Evolutionary conservation across 2,797 vertebrate species (phyloP).

Genomic region (Molossus alvarezi): DNA sequence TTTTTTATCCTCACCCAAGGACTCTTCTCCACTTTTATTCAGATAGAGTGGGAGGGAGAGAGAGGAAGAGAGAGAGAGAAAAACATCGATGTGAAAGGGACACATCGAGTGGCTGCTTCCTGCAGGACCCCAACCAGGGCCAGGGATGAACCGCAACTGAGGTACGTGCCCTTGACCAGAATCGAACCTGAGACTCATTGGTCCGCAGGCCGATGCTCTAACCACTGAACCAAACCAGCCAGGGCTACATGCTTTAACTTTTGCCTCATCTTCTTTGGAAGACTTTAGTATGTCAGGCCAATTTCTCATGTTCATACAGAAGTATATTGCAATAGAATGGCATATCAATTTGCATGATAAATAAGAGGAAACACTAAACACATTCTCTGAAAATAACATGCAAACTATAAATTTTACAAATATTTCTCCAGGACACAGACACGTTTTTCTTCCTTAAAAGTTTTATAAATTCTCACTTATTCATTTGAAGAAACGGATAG

Average conservation of each 20-base stretch:
- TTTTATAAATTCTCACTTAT: background rate
- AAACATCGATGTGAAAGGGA: too few relatives aligned
- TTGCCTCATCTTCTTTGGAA: background rate
- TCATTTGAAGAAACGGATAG: constrained; percentile 44
- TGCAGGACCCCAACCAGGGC: too few relatives aligned
- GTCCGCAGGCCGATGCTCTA: too few relatives aligned
- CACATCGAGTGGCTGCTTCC: too few relatives aligned
- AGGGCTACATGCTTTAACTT: background rate
- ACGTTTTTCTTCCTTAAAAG: background rate
- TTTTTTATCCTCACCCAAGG: too few relatives aligned
- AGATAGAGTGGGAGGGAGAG: too few relatives aligned
- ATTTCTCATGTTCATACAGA: background rate
- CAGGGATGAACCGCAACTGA: too few relatives aligned
- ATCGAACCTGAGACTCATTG: too few relatives aligned
- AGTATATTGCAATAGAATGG: background rate
- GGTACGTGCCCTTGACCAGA: too few relatives aligned
- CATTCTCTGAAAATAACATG: background rate
- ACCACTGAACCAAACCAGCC: too few relatives aligned
- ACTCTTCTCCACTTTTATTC: too few relatives aligned
- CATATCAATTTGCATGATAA: background rate
- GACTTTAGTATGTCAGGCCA: background rate
- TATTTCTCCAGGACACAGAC: background rate
- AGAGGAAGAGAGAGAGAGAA: too few relatives aligned
- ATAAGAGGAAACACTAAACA: background rate
- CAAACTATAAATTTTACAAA: constrained; percentile 43